Evolutionary conservation across 1,140 invertebrate species (phyloP).

Genomic region (Eubasilissa regina): DNA sequence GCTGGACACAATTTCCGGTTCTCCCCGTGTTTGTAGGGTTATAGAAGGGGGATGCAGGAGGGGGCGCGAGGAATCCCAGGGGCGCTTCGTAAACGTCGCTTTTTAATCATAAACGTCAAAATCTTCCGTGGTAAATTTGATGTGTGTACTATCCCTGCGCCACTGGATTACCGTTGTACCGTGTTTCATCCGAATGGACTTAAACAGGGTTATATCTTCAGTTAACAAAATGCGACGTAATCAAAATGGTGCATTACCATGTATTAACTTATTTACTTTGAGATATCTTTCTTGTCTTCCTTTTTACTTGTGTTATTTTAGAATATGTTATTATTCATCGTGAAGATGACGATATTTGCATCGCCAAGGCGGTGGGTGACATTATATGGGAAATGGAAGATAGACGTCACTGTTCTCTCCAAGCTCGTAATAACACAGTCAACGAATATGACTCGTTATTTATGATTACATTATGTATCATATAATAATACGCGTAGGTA

Average conservation of each 20-base stretch:
- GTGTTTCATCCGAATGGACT: too few relatives aligned
- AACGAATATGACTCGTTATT: neutral
- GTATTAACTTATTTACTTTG: too few relatives aligned
- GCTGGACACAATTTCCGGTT: slow-evolving; percentile 59
- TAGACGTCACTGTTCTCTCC: slow-evolving; percentile 49
- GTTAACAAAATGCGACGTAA: too few relatives aligned
- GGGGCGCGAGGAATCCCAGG: slow-evolving; percentile 15
- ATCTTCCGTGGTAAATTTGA: neutral
- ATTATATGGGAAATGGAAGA: slow-evolving; percentile 58
- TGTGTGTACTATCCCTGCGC: too few relatives aligned
- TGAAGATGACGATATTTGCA: neutral
- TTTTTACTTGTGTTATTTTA: too few relatives aligned
- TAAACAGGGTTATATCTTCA: too few relatives aligned
- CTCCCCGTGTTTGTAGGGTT: slow-evolving; percentile 29
- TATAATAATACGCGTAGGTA: too few relatives aligned
- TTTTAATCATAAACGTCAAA: slow-evolving; percentile 10
- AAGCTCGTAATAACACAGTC: slow-evolving; percentile 50
- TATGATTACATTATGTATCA: too few relatives aligned
- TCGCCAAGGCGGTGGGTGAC: neutral
- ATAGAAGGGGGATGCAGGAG: neutral
- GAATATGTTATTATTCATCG: neutral
- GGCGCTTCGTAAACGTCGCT: slow-evolving; percentile 24
- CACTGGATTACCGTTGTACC: too few relatives aligned
- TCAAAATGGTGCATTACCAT: too few relatives aligned
- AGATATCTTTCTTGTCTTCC: too few relatives aligned